These are phyloP conservation scores for Asbolus verrucosus DNA, from an alignment of 1,140 invertebrate species.

Conservation along the genomic window DNA sequence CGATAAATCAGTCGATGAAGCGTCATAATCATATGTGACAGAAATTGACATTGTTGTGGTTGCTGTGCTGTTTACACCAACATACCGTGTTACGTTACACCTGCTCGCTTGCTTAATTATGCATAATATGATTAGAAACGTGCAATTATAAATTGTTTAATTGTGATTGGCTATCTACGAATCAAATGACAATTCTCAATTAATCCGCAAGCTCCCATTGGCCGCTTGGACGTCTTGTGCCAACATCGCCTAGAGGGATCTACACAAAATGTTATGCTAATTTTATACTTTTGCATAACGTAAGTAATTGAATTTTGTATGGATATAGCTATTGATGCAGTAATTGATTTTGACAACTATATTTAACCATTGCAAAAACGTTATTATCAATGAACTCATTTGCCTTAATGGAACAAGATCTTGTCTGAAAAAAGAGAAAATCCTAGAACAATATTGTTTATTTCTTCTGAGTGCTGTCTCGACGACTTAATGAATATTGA, in stretches of 20 bases:
- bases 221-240: neutral
- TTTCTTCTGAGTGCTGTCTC: too few relatives aligned
- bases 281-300: neutral
- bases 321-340: too few relatives aligned
- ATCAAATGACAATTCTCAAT: constrained; percentile 37
- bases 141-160: constrained; percentile 33
- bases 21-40: constrained; percentile 15
- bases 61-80: too few relatives aligned
- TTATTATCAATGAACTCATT: too few relatives aligned
- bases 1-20: too few relatives aligned
- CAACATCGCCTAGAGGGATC: neutral
- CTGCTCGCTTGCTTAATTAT: constrained; percentile 33
- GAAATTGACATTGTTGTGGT: too few relatives aligned
- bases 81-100: constrained; percentile 5
- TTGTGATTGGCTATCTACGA: constrained; percentile 22
- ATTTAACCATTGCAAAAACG: too few relatives aligned
- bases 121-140: constrained; percentile 17
- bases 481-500: too few relatives aligned
- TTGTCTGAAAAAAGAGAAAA: too few relatives aligned
- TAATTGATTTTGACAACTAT: too few relatives aligned
- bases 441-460: too few relatives aligned
- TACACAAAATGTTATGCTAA: neutral
- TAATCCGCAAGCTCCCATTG: constrained; percentile 12
- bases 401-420: too few relatives aligned
- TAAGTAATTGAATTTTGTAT: neutral